Base-by-base conservation (phyloP, 2,888 invertebrate species). In the Drosophila yooni region DNA sequence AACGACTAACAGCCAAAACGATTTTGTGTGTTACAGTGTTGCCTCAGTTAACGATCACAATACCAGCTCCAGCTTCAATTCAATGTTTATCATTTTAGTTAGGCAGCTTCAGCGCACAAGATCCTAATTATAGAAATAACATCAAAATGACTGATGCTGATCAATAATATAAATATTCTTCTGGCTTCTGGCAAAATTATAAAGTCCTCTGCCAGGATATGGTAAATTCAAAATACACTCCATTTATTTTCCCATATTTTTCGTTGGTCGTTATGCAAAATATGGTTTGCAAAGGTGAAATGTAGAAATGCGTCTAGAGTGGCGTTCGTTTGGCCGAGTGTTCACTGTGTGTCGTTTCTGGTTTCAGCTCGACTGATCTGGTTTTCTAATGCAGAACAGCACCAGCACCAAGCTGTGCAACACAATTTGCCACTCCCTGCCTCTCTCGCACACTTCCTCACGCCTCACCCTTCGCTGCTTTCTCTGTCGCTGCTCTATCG, bases 11-110 rank as follows among this genome's bases (percentile, higher is more conserved):
- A 63, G 73, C 63, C 67, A 66, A 79, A 88, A 69, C 83, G 67
- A 67, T 74, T 79, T 76, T 76, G 71, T 76, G 68, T 79, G 76
- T 88, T 76, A 88, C 46, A 46, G 46, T 46, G 8, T 25, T 46
- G 15, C 46, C 21, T 46, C 46, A 25, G 8, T 15, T 46, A 3
- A 25, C 8, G 46, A 15, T 25, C 46, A 11, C 43, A 1, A 13
- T 43, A 6, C 43, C n/a, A 43, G 11, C 2, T 43, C 11, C 43
- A 43, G n/a, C 11, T 21, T 6, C 27, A 27, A 6, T 43, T 43
- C 43, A 2, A 2, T 3, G 3, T 3, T 21, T 3, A 18, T 18
- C 38, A 34, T 15, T 15, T 21, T 21, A 21, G 21, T 21, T 21
- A 21, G 5, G 15, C 4, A 15, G 5, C 13, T 15, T 34, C 3